These are phyloP conservation scores for Hormiphora californensis DNA, from an alignment of 37 sponge, comb jelly and placozoan species.

Conservation along the genomic window DNA sequence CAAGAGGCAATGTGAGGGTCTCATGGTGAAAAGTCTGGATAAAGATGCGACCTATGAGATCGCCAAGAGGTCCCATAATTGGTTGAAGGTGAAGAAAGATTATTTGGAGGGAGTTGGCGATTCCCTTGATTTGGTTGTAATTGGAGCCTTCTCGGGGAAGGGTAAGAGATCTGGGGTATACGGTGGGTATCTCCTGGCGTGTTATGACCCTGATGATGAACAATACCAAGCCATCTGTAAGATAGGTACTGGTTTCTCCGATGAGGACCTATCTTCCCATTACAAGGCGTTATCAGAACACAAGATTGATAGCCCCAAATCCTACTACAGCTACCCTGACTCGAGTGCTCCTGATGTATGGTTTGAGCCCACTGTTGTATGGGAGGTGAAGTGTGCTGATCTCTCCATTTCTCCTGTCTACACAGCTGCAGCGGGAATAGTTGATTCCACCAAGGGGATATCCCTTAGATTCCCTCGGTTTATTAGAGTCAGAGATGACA, in stretches of 20 bases:
- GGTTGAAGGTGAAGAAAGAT: slow-evolving; percentile 99
- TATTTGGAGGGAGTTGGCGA: slow-evolving; percentile 96
- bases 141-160: slow-evolving; percentile 90
- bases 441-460: slow-evolving; percentile 92
- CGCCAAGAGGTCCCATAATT: slow-evolving; percentile 91
- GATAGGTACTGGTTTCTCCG: slow-evolving; percentile 98
- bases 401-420: slow-evolving; percentile 92
- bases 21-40: slow-evolving; percentile 95
- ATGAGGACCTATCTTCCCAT: slow-evolving; percentile 81
- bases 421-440: slow-evolving; percentile 84
- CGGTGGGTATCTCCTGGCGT: slow-evolving; percentile 93
- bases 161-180: slow-evolving; percentile 92
- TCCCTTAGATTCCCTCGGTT: slow-evolving; percentile 97
- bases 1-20: slow-evolving; percentile 91
- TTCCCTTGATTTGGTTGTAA: slow-evolving; percentile 88
- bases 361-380: slow-evolving; percentile 88
- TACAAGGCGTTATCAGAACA: slow-evolving; percentile 71
- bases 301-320: slow-evolving; percentile 65
- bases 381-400: slow-evolving; percentile 98
- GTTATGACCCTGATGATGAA: slow-evolving; percentile 88
- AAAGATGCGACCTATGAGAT: slow-evolving; percentile 95
- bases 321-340: slow-evolving; percentile 78
- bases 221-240: slow-evolving; percentile 94
- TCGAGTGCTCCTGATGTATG: slow-evolving; percentile 78
- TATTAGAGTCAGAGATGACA: slow-evolving; percentile 85